Evolutionary conservation across 64 coral and sea anemone species (phyloP).

Genomic region (Hydrozoanthus tunicans): DNA sequence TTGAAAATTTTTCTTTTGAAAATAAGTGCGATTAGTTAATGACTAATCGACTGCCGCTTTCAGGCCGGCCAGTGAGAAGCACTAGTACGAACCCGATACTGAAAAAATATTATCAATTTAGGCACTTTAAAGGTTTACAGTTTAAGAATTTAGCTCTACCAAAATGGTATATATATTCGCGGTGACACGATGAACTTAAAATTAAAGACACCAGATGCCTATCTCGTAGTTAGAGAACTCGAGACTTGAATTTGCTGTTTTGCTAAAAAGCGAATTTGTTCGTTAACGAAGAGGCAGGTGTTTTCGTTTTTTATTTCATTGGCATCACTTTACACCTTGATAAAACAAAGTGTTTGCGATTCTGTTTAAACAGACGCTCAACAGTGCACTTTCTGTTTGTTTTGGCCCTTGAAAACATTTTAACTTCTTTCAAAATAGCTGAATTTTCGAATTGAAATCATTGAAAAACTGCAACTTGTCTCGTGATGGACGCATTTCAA

Average conservation of each 20-base stretch:
- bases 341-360: not conserved
- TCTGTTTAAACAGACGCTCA: not conserved
- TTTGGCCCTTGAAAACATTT: not conserved
- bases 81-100: too few relatives aligned
- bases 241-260: not conserved
- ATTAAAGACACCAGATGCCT: too few relatives aligned
- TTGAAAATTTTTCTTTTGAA: too few relatives aligned
- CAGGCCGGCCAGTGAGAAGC: too few relatives aligned
- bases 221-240: too few relatives aligned
- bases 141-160: too few relatives aligned
- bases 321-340: not conserved
- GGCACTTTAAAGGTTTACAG: too few relatives aligned
- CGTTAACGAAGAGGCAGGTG: not conserved
- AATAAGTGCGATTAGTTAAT: too few relatives aligned
- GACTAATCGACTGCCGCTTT: too few relatives aligned
- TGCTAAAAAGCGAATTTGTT: not conserved
- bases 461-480: not conserved
- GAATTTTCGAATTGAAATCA: not conserved
- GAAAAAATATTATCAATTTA: too few relatives aligned
- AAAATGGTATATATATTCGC: too few relatives aligned
- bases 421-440: not conserved
- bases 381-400: not conserved
- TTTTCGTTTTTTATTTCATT: not conserved
- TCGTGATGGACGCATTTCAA: not conserved
- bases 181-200: too few relatives aligned